Conservation (phyloP, 1,140 invertebrate species). For the Drosophila triauraria region DNA sequence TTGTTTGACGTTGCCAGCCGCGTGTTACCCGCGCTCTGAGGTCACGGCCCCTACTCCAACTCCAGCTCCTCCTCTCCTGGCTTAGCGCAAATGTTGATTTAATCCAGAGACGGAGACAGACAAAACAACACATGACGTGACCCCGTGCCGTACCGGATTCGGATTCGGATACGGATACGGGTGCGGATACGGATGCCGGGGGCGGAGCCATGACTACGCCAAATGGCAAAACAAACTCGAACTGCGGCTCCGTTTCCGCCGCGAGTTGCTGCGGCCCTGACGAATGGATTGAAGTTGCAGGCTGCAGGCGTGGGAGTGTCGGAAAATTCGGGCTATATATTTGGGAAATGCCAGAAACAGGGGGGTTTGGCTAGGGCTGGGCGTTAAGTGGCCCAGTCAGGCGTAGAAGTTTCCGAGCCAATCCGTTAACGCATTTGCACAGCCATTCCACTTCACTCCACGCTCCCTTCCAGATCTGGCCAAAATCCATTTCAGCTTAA, state of each 20-base stretch:
- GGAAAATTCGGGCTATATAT: background rate
- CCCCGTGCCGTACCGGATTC: constrained; percentile 24
- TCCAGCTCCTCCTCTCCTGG: constrained; percentile 39
- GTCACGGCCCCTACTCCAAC: constrained; percentile 40
- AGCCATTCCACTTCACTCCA: constrained; percentile 25
- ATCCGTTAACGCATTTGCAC: constrained; percentile 54
- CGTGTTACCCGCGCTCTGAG: constrained; percentile 54
- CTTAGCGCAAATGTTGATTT: constrained; percentile 75
- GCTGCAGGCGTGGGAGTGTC: constrained; percentile 37
- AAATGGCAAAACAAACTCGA: constrained; percentile 69
- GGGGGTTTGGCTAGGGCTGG: background rate
- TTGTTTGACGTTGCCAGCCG: constrained; percentile 77
- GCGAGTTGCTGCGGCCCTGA: constrained; percentile 41
- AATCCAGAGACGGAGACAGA: constrained; percentile 60
- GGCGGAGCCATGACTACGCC: constrained; percentile 66
- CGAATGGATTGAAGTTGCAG: constrained; percentile 58
- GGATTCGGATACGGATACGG: constrained; percentile 6
- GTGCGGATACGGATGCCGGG: constrained; percentile 38
- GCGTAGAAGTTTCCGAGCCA: constrained; percentile 23
- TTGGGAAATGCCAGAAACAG: constrained; percentile 5
- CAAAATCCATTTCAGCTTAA: constrained; percentile 20
- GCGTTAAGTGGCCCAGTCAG: constrained; percentile 39
- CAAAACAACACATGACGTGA: constrained; percentile 68
- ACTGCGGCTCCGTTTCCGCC: constrained; percentile 44
- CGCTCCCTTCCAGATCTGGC: background rate